Conservation (phyloP, 2,113 vertebrate genomes). For the Poeciliopsis turrubarensis region DNA sequence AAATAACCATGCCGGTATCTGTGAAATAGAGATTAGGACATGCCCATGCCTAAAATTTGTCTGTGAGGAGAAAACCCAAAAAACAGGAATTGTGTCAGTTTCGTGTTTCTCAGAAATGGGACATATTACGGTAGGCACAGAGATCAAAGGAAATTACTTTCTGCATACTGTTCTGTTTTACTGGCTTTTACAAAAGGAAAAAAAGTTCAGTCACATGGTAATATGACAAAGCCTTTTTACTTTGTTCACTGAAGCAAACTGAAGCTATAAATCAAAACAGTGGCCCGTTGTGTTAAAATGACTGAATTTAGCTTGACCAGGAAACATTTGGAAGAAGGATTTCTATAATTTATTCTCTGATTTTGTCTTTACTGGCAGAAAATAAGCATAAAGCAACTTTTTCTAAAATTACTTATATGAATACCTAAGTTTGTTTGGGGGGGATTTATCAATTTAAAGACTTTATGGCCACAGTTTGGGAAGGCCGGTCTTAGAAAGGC, state of each 20-base stretch:
- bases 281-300: constrained; percentile 25
- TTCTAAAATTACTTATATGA: background rate
- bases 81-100: constrained; percentile 43
- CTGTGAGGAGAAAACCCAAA: constrained; percentile 39
- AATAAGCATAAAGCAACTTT: background rate
- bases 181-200: constrained; percentile 27
- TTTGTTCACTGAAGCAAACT: constrained; percentile 44
- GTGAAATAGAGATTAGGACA: constrained; percentile 54
- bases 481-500: constrained; percentile 5
- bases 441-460: background rate
- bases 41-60: constrained; percentile 39
- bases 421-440: background rate
- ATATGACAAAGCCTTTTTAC: constrained; percentile 52
- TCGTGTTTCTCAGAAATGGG: constrained; percentile 49
- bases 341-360: constrained; percentile 5
- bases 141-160: constrained; percentile 54
- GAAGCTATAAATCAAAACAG: constrained; percentile 19
- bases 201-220: constrained; percentile 44
- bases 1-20: constrained; percentile 32
- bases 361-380: constrained; percentile 46
- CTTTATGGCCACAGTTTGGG: constrained; percentile 17
- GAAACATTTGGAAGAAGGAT: constrained; percentile 26
- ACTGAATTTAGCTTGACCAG: constrained; percentile 19
- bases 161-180: constrained; percentile 45
- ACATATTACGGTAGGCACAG: constrained; percentile 37